These are phyloP conservation scores for Meta bourneti DNA, from an alignment of 2,888 invertebrate genomes.

Conservation along the genomic window DNA sequence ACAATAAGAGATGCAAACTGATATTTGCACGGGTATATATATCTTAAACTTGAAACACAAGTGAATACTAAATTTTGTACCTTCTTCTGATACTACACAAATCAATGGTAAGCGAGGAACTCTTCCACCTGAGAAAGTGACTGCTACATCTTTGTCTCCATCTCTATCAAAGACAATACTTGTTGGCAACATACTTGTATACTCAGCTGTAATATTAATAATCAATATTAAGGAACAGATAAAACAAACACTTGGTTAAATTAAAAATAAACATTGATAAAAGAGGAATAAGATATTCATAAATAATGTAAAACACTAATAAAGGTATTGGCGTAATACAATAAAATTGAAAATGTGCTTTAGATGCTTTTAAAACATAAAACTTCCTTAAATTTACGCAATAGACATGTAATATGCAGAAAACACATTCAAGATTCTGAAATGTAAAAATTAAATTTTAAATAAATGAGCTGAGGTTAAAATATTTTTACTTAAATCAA, in stretches of 20 bases:
- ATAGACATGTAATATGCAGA: too few relatives aligned
- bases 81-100: slow-evolving; percentile 71
- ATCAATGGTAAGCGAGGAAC: slow-evolving; percentile 71
- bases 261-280: neutral
- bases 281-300: neutral
- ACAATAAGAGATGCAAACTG: neutral
- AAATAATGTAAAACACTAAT: too few relatives aligned
- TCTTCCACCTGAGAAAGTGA: slow-evolving; percentile 73
- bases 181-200: slow-evolving; percentile 67
- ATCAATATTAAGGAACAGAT: neutral
- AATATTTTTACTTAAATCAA: too few relatives aligned
- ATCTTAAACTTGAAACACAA: neutral
- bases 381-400: too few relatives aligned
- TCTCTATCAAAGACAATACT: slow-evolving; percentile 69
- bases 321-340: too few relatives aligned
- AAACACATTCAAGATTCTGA: too few relatives aligned
- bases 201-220: slow-evolving; percentile 58
- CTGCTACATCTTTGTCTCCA: slow-evolving; percentile 45
- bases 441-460: too few relatives aligned
- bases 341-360: too few relatives aligned
- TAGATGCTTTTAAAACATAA: too few relatives aligned
- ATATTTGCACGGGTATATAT: neutral
- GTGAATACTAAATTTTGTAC: slow-evolving; percentile 23
- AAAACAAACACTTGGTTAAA: neutral
- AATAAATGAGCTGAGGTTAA: too few relatives aligned